Base-by-base conservation (phyloP, 2,113 vertebrate genomes). In the Percopsis transmontana region DNA sequence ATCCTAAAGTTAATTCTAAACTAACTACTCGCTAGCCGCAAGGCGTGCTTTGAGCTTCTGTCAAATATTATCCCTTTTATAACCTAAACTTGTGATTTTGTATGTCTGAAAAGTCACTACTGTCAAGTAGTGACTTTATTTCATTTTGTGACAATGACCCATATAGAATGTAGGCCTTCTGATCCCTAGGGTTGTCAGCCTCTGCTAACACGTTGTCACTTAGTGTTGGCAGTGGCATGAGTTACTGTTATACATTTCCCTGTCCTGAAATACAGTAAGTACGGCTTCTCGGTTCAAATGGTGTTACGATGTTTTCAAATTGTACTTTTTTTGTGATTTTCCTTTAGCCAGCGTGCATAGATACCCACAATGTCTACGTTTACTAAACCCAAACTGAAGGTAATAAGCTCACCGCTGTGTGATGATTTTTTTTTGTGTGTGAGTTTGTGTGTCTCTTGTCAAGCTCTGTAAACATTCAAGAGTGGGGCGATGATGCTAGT, bases 361-460 rank as follows among this genome's bases (percentile, higher is more conserved):
- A 24, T 52, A 58, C 87, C 81, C 91, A 85, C 75, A 93, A 95
- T 97, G 95, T 93, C 94, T 44, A 93, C 93, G 14, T 94, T 95
- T 90, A 92, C 92, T 93, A 95, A 96, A 90, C 91, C 93, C 90
- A 94, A 92, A 92, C 92, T 93, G 59, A 95, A 98, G 95, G 95
- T 96, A 95, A 84, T 80, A 33, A 6, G 8, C 8, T 33, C 5
- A 16, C 21, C 23, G 0, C 14, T 1, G 33, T 70, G 66, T 70
- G 53, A 14, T 44, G 83, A 89, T 89, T 91, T 93, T 92, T 84
- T 70, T 60, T 23, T 80, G 20, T 77, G 24, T 79, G n/a, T 77
- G 5, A 10, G 61, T 56, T 9, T 60, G 64, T 82, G 74, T 47
- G 89, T 86, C 85, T 93, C 82, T 68, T 76, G 38, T 78, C 21